phyloP scores from a whole-genome alignment of 1,140 invertebrate genomes.

The Cecropterus lyciades region DNA sequence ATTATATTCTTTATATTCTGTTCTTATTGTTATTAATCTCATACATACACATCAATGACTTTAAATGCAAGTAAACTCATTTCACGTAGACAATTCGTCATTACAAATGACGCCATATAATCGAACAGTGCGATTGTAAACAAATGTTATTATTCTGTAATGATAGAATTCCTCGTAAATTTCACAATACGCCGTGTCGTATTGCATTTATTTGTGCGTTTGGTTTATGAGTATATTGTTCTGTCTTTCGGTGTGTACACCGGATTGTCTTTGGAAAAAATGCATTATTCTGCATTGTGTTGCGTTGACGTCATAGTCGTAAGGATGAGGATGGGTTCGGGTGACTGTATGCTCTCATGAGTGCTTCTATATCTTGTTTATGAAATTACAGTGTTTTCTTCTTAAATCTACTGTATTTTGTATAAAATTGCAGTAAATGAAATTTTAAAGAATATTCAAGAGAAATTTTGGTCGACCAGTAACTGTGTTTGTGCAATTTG shows the following conservation, averaged over 20 bases:
- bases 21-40: not conserved
- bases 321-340: constrained; percentile 27
- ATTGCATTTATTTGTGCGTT: constrained; percentile 4
- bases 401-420: too few species aligned
- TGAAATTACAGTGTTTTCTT: too few species aligned
- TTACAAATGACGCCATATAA: constrained; percentile 3
- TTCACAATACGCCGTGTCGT: not conserved
- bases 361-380: too few species aligned
- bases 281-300: constrained; percentile 45
- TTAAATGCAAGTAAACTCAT: not conserved
- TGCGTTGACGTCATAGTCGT: constrained; percentile 45
- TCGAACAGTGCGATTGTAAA: not conserved
- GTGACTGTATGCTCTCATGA: constrained; percentile 27
- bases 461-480: too few species aligned
- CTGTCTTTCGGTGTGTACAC: not conserved
- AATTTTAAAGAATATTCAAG: too few species aligned
- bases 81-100: constrained; percentile 7
- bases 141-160: constrained; percentile 3
- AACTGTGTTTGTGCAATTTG: too few species aligned
- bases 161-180: constrained; percentile 15
- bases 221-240: constrained; percentile 4
- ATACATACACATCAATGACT: constrained; percentile 14
- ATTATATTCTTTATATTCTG: not conserved
- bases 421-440: too few species aligned
- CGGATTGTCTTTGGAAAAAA: constrained; percentile 42